Evolutionary conservation across 2,113 vertebrate genomes (phyloP).

Genomic region (Tragelaphus strepsiceros): DNA sequence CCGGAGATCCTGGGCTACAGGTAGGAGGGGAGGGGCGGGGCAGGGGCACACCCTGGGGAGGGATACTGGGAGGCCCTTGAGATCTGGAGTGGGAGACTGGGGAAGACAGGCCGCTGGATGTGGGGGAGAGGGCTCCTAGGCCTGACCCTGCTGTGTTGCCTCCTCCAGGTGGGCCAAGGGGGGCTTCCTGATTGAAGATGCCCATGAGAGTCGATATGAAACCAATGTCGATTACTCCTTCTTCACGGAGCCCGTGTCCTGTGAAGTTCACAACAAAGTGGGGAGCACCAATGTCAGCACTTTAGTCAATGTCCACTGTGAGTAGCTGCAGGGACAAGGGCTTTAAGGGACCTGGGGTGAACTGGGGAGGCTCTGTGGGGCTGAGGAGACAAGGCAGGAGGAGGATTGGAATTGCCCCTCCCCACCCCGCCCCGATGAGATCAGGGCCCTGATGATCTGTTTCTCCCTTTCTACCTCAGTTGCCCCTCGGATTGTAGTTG

Average conservation of each 20-base stretch:
- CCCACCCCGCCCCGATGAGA: accelerated
- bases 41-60: neutral
- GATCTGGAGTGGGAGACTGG: neutral
- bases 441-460: neutral
- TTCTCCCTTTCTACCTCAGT: constrained; percentile 75
- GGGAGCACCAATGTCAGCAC: constrained; percentile 98
- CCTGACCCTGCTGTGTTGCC: accelerated
- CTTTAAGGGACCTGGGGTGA: neutral
- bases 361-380: accelerated
- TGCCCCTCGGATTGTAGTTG: constrained; percentile 92
- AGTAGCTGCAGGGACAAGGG: constrained; percentile 5
- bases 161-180: constrained; percentile 93
- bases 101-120: neutral
- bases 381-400: neutral
- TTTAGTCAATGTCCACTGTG: constrained; percentile 96
- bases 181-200: constrained; percentile 91
- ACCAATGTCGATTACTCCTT: constrained; percentile 95
- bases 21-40: constrained; percentile 66
- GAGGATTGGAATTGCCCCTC: accelerated
- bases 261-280: constrained; percentile 94
- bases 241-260: constrained; percentile 97
- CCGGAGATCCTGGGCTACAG: constrained; percentile 95
- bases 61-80: neutral
- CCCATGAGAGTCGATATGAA: constrained; percentile 89
- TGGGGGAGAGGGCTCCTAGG: neutral